Evolutionary conservation across 2,113 vertebrate species (phyloP).

Genomic region (Ptilonorhynchus violaceus): DNA sequence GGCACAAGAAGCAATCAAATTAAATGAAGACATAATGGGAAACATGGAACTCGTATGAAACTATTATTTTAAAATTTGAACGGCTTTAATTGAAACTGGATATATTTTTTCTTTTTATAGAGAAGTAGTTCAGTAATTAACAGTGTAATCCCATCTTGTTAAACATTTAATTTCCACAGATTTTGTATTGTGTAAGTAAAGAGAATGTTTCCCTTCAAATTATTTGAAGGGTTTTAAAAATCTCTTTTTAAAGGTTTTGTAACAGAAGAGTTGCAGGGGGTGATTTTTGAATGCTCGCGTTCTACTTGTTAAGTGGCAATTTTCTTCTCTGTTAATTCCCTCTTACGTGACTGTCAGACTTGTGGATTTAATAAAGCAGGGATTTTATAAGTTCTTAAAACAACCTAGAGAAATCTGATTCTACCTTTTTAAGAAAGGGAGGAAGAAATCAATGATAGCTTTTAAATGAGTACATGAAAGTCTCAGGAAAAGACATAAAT

Average conservation of each 20-base stretch:
- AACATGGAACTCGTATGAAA: conserved; percentile 54
- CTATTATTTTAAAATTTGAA: conserved; percentile 71
- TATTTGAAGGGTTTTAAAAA: conserved; percentile 34
- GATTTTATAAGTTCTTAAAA: conserved; percentile 31
- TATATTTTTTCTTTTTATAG: conserved; percentile 68
- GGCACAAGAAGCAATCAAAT: conserved; percentile 74
- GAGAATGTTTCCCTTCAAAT: conserved; percentile 33
- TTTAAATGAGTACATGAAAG: conserved; percentile 6
- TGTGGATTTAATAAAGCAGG: conserved; percentile 24
- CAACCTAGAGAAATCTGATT: not conserved
- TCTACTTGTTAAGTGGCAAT: conserved; percentile 27
- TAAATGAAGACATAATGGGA: conserved; percentile 74
- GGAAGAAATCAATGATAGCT: conserved; percentile 20
- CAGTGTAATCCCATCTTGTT: conserved; percentile 52
- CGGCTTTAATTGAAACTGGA: conserved; percentile 70
- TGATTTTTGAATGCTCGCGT: not conserved
- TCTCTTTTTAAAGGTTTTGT: conserved; percentile 38
- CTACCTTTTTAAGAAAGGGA: not conserved
- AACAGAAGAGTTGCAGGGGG: conserved; percentile 19
- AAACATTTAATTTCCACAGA: conserved; percentile 59
- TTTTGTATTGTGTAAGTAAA: conserved; percentile 31
- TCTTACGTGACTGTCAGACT: not conserved
- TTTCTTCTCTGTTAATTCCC: conserved; percentile 32
- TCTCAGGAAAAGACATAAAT: not conserved
- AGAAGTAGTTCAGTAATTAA: conserved; percentile 67